Conservation (phyloP, 2,797 vertebrate genomes). For the Calcarius lapponicus region DNA sequence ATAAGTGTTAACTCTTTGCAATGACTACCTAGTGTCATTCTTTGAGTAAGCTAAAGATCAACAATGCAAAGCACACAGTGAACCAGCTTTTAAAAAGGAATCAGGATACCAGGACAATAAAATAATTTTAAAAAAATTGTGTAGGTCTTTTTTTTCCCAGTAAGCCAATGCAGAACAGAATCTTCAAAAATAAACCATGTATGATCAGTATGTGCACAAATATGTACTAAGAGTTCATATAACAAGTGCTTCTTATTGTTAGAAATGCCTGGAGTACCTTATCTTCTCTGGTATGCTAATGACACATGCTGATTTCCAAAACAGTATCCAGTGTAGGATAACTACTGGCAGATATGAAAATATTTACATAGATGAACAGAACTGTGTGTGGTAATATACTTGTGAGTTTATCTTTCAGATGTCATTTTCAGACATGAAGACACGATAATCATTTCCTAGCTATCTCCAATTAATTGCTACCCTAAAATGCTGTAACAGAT, state of each 20-base stretch:
- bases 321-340: not conserved
- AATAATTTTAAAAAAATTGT: accelerated
- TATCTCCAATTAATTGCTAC: not conserved
- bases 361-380: constrained; percentile 17
- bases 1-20: not conserved
- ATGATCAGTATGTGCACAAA: not conserved
- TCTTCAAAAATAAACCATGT: not conserved
- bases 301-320: not conserved
- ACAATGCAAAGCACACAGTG: not conserved
- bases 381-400: not conserved
- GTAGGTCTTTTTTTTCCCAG: not conserved
- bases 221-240: not conserved
- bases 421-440: constrained; percentile 16
- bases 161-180: not conserved
- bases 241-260: not conserved
- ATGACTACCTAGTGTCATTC: not conserved
- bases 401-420: constrained; percentile 27
- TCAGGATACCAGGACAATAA: not conserved
- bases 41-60: not conserved
- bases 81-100: not conserved
- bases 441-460: not conserved
- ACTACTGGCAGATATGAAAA: not conserved
- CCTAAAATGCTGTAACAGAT: not conserved
- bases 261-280: not conserved
- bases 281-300: constrained; percentile 8